A percentile compares a stretch with the other conserved stretches of the same genome.
Conservation (phyloP, 2,797 vertebrate species). For the Tympanoctomys barrerae region DNA sequence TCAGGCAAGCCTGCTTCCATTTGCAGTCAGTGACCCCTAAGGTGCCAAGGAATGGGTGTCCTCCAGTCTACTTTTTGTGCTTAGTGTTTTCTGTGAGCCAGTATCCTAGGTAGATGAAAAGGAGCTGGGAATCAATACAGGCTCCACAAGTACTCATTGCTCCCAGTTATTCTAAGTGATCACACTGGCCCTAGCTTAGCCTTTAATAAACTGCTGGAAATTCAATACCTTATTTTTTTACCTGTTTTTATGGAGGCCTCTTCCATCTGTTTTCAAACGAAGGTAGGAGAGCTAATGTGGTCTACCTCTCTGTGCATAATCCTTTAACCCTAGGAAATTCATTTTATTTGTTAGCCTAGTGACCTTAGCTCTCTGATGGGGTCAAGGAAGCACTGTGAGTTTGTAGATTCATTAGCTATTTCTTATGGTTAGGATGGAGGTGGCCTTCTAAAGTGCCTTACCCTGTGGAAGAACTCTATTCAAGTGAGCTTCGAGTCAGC, state of each 20-base stretch:
- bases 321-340: neutral
- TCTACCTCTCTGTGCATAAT: neutral
- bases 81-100: neutral
- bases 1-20: neutral
- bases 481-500: neutral
- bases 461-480: neutral
- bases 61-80: neutral
- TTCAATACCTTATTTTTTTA: constrained; percentile 8
- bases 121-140: neutral
- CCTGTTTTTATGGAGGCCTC: neutral
- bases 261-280: neutral
- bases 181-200: neutral
- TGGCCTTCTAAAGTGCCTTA: neutral
- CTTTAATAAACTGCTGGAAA: neutral
- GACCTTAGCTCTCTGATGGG: neutral
- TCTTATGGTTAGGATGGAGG: neutral
- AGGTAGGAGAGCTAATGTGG: neutral
- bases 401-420: neutral
- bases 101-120: neutral
- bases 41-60: neutral
- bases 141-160: neutral
- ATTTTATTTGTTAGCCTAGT: neutral
- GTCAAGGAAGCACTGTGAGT: neutral
- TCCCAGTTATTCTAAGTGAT: neutral
- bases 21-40: neutral